Evolutionary conservation across 2,888 invertebrate species (phyloP).

Genomic region (Bombyx huttoni): DNA sequence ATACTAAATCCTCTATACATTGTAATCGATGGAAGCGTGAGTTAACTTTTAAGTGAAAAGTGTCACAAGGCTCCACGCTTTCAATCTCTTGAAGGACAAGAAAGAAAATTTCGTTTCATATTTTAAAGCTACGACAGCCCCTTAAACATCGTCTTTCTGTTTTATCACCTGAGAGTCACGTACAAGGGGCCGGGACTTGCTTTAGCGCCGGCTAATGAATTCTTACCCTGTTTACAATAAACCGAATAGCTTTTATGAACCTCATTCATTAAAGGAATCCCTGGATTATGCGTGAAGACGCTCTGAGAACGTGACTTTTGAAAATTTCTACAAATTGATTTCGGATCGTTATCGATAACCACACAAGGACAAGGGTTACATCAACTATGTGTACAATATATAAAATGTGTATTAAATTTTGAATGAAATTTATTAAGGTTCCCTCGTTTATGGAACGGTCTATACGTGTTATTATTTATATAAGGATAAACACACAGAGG

Average conservation of each 20-base stretch:
- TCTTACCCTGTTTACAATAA: slow-evolving; percentile 59
- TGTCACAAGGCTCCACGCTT: slow-evolving; percentile 14
- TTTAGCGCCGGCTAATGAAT: slow-evolving; percentile 45
- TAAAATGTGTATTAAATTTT: neutral
- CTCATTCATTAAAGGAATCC: slow-evolving; percentile 47
- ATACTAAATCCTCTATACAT: neutral
- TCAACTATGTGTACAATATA: neutral
- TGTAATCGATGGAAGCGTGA: neutral
- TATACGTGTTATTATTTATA: neutral
- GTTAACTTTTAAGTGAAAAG: slow-evolving; percentile 6
- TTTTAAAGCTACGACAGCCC: slow-evolving; percentile 31
- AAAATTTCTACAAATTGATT: slow-evolving; percentile 36
- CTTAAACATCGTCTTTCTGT: slow-evolving; percentile 26
- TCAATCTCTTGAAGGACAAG: slow-evolving; percentile 21
- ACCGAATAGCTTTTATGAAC: slow-evolving; percentile 54
- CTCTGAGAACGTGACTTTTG: slow-evolving; percentile 43
- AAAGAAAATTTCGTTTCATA: slow-evolving; percentile 34
- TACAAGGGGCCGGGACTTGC: slow-evolving; percentile 31
- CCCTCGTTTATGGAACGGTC: neutral
- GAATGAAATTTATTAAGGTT: neutral
- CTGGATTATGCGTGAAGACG: slow-evolving; percentile 49
- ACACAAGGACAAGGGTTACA: neutral
- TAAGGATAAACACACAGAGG: too few relatives aligned
- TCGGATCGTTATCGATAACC: slow-evolving; percentile 24
- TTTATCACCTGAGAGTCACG: slow-evolving; percentile 54